A percentile compares a stretch with the other conserved stretches of the same genome.
Evolutionary conservation across 2,888 invertebrate species (phyloP).

Genomic region (Watsonalla cultraria): DNA sequence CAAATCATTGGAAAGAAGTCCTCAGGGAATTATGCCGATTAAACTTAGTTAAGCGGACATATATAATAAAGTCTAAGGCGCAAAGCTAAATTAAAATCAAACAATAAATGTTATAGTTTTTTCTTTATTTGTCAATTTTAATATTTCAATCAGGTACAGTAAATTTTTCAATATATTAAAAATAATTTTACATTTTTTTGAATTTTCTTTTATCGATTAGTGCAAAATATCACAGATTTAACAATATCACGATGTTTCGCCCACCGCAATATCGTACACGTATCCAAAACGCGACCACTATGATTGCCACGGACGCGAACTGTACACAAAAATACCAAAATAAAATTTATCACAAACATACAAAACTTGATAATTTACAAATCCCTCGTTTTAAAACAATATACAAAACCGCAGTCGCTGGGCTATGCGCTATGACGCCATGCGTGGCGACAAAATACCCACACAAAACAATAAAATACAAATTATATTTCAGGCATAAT

Average conservation of each 20-base stretch:
- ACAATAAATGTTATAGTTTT: constrained; percentile 30
- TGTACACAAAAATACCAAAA: constrained; percentile 66
- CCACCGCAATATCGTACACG: constrained; percentile 44
- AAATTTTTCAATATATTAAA: constrained; percentile 61
- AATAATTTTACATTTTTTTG: constrained; percentile 64
- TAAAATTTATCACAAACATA: constrained; percentile 60
- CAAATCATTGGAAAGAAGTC: too few relatives aligned
- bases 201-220: constrained; percentile 38
- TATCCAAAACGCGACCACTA: constrained; percentile 59
- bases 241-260: constrained; percentile 36
- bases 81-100: background rate
- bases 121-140: constrained; percentile 71
- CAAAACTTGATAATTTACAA: constrained; percentile 63
- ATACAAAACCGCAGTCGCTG: constrained; percentile 39
- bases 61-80: too few relatives aligned
- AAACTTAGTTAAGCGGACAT: too few relatives aligned
- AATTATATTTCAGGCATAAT: constrained; percentile 42
- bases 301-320: constrained; percentile 54
- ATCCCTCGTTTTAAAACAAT: constrained; percentile 47
- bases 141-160: constrained; percentile 57
- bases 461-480: constrained; percentile 49
- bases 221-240: constrained; percentile 63
- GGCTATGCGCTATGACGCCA: constrained; percentile 8
- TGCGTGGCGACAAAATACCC: constrained; percentile 14
- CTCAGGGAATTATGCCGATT: too few relatives aligned